Percentiles rank a stretch among this genome's conserved stretches.
These are phyloP conservation scores for Drosophila fungiperda DNA, from an alignment of 2,888 invertebrate species.

Conservation along the genomic window DNA sequence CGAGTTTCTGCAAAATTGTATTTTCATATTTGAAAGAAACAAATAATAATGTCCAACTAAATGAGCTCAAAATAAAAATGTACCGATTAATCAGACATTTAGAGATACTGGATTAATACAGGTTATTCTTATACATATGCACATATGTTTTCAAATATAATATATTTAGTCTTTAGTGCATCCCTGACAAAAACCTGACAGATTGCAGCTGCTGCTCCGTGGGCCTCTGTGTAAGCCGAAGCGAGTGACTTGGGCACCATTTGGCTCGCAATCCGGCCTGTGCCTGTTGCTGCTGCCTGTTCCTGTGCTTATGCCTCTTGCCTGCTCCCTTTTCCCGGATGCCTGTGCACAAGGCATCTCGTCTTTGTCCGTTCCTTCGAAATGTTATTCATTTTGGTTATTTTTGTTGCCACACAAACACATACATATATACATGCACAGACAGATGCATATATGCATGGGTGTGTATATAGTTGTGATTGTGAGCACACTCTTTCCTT, in stretches of 20 bases:
- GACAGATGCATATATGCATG: conserved; percentile 34
- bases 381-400: conserved; percentile 74
- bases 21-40: not conserved
- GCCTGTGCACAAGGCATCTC: conserved; percentile 41
- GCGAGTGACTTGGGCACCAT: conserved; percentile 69
- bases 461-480: conserved; percentile 46
- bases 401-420: conserved; percentile 57
- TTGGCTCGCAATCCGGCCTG: conserved; percentile 56
- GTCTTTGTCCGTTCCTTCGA: conserved; percentile 64
- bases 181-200: conserved; percentile 52
- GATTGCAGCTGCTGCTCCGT: conserved; percentile 69
- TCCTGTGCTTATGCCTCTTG: conserved; percentile 25
- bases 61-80: not conserved
- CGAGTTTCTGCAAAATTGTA: not conserved
- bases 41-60: not conserved
- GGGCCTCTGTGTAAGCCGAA: conserved; percentile 56
- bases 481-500: conserved; percentile 58
- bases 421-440: conserved; percentile 31
- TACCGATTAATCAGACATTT: not conserved
- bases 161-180: conserved; percentile 10
- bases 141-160: not conserved
- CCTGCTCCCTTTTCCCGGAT: conserved; percentile 16
- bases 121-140: not conserved
- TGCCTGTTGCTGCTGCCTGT: conserved; percentile 26
- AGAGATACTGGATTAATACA: not conserved